Percentiles rank a stretch among this genome's conserved stretches.
phyloP scores from a whole-genome alignment of 30 jellyfish, hydroid and myxozoan species.

The Calvadosia cruxmelitensis region DNA sequence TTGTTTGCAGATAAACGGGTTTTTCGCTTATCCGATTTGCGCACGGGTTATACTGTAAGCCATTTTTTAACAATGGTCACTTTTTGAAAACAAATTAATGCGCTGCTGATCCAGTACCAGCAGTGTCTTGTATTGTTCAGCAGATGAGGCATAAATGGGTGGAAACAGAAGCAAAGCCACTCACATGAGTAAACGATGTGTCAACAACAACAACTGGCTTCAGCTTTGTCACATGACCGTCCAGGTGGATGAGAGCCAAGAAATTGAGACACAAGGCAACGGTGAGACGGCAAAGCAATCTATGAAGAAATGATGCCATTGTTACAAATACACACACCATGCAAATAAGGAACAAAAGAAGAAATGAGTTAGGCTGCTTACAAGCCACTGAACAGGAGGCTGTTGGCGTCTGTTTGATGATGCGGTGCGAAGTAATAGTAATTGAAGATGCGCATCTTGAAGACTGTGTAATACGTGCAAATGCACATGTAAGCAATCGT shows the following conservation, averaged over 20 bases:
- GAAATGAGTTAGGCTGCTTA: constrained; percentile 4
- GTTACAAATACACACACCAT: no score
- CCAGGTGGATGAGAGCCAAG: constrained; percentile 89
- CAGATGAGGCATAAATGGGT: no score
- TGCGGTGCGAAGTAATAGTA: constrained; percentile 83
- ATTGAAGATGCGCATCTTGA: constrained; percentile 85
- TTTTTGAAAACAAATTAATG: no score
- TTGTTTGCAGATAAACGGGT: no score
- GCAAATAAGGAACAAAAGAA: no score
- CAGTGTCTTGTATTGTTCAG: no score
- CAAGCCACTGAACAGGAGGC: constrained; percentile 93
- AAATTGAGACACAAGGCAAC: constrained; percentile 78
- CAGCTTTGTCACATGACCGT: constrained; percentile 78
- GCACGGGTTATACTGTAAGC: no score
- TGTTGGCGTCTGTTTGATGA: constrained; percentile 97
- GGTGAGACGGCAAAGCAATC: constrained; percentile 82
- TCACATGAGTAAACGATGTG: constrained; percentile 60
- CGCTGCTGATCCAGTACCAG: no score
- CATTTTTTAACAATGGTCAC: no score
- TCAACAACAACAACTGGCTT: constrained; percentile 30
- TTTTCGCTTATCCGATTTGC: no score
- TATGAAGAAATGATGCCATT: no score
- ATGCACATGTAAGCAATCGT: constrained; percentile 91
- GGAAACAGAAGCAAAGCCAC: no score
- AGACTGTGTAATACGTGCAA: constrained; percentile 91